Conservation (phyloP, 2,888 invertebrate species). For the Pyrrhosoma nymphula region DNA sequence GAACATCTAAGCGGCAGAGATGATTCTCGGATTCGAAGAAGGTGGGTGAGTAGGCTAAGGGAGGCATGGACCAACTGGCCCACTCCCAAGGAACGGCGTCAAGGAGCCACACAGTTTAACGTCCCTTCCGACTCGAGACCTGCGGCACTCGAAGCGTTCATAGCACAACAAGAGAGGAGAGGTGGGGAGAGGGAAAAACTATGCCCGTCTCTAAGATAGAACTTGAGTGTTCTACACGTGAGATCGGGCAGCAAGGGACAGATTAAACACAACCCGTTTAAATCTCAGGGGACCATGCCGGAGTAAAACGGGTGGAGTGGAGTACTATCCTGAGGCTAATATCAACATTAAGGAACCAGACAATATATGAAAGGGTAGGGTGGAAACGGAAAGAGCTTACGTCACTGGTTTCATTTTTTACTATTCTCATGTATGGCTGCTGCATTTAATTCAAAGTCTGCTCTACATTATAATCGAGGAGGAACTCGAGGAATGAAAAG, state of each 20-base stretch:
- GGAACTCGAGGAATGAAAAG: no score
- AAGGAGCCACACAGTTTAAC: slow-evolving; percentile 29
- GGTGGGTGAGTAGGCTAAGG: slow-evolving; percentile 21
- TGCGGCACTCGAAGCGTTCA: neutral
- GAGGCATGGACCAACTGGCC: slow-evolving; percentile 24
- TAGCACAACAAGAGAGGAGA: neutral
- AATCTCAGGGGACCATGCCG: no score
- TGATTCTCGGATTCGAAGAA: neutral
- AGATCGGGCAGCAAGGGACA: neutral
- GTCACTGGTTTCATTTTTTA: no score
- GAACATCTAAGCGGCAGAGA: neutral
- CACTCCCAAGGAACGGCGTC: slow-evolving; percentile 55
- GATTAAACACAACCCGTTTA: neutral
- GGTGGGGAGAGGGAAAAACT: neutral
- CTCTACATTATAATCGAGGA: no score
- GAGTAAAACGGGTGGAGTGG: no score
- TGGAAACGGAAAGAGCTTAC: no score
- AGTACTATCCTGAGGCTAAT: no score
- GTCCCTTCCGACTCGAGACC: slow-evolving; percentile 42
- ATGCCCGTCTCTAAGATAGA: neutral
- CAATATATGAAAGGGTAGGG: no score
- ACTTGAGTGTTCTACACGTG: neutral
- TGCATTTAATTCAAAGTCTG: no score
- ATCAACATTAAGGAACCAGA: no score
- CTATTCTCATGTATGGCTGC: no score